Percentiles rank a stretch among this genome's conserved stretches.
These are phyloP conservation scores for Sarcophaga caerulescens DNA, from an alignment of 2,888 invertebrate species.

Conservation along the genomic window DNA sequence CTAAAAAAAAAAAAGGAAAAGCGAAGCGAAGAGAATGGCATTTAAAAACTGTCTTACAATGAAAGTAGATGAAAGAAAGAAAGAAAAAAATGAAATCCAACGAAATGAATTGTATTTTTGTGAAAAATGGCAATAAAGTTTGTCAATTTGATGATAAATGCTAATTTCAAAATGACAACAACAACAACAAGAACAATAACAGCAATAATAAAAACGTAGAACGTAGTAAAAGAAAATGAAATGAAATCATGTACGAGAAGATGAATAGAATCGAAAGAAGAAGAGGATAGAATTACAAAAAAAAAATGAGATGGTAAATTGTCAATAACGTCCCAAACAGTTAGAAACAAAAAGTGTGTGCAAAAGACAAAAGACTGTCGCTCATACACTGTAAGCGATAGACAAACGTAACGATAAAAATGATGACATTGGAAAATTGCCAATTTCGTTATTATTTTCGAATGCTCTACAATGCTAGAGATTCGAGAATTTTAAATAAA, in stretches of 20 bases:
- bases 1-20: slow-evolving; percentile 9
- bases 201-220: background rate
- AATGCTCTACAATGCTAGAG: too few species aligned
- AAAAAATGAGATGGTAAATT: slow-evolving; percentile 47
- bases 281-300: background rate
- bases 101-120: slow-evolving; percentile 47
- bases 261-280: slow-evolving; percentile 20
- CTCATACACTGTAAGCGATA: too few species aligned
- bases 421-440: too few species aligned
- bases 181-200: slow-evolving; percentile 15
- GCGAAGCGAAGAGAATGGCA: slow-evolving; percentile 9
- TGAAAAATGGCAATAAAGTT: slow-evolving; percentile 64
- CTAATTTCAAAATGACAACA: slow-evolving; percentile 67
- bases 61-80: background rate
- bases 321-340: slow-evolving; percentile 49
- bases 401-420: too few species aligned
- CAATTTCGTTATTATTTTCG: too few species aligned
- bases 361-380: background rate
- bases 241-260: slow-evolving; percentile 7
- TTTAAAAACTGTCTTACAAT: background rate
- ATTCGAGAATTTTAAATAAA: too few species aligned
- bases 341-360: slow-evolving; percentile 3
- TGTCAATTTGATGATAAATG: slow-evolving; percentile 68
- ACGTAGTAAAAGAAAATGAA: background rate
- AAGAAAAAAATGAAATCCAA: slow-evolving; percentile 2